phyloP scores from a whole-genome alignment of 2,888 invertebrate genomes.

The Rhingia rostrata region DNA sequence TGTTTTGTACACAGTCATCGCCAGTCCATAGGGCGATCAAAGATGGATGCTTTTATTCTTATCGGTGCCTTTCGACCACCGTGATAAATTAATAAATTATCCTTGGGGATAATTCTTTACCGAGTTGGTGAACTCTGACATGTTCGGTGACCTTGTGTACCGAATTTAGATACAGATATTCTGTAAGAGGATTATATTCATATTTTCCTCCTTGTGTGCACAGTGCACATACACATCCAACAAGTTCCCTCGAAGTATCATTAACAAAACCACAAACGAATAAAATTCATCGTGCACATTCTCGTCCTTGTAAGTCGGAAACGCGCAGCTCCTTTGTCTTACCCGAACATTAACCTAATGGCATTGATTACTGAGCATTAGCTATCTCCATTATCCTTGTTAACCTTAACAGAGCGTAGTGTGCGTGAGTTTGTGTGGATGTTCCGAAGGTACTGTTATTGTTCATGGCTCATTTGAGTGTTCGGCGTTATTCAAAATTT shows the following conservation, averaged over 20 bases:
- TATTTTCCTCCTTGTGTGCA: neutral
- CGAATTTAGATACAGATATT: neutral
- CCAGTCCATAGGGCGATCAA: neutral
- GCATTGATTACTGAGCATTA: conserved; percentile 70
- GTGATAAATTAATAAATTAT: conserved; percentile 46
- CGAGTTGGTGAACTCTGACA: conserved; percentile 8
- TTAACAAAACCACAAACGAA: conserved; percentile 41
- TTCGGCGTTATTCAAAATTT: conserved; percentile 59
- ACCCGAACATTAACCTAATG: conserved; percentile 52
- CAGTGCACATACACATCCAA: conserved; percentile 11
- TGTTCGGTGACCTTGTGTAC: conserved; percentile 7
- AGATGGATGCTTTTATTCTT: conserved; percentile 40
- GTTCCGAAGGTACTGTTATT: conserved; percentile 43
- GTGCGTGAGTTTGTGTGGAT: conserved; percentile 1
- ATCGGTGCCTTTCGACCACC: neutral
- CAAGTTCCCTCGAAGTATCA: conserved; percentile 45
- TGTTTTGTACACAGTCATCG: conserved; percentile 21
- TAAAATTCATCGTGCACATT: conserved; percentile 21
- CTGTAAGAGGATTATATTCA: conserved; percentile 16
- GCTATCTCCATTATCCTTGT: conserved; percentile 67
- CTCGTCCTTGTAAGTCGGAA: conserved; percentile 11
- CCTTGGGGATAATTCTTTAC: conserved; percentile 30
- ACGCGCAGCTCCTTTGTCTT: conserved; percentile 6
- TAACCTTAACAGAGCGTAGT: conserved; percentile 22
- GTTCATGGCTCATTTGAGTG: conserved; percentile 71